phyloP scores from a whole-genome alignment of 2,888 invertebrate genomes.

The Eumacrocentrus americanus region DNA sequence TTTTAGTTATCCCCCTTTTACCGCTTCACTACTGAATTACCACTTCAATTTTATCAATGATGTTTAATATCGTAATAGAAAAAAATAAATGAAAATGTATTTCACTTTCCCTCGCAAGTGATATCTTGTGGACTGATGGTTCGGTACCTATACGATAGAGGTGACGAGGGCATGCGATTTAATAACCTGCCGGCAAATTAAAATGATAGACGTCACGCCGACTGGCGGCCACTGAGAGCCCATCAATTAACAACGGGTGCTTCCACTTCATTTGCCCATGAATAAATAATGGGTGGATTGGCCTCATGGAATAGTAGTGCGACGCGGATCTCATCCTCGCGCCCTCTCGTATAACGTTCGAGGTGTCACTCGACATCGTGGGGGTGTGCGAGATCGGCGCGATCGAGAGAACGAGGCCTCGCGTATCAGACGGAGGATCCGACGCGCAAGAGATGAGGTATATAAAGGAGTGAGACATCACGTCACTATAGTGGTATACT shows the following conservation, averaged over 20 bases:
- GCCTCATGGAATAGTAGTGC: constrained; percentile 5
- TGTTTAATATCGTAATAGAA: too few species aligned
- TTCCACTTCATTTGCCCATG: constrained; percentile 53
- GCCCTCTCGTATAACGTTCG: too few species aligned
- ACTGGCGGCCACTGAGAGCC: constrained; percentile 55
- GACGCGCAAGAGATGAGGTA: too few species aligned
- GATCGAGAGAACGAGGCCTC: constrained; percentile 24
- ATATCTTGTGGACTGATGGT: background rate
- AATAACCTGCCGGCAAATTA: constrained; percentile 55
- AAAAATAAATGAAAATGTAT: too few species aligned
- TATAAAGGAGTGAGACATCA: constrained; percentile 29
- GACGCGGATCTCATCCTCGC: constrained; percentile 33
- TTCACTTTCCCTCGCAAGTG: too few species aligned
- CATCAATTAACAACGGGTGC: constrained; percentile 53
- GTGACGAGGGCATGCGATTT: constrained; percentile 41
- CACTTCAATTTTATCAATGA: too few species aligned
- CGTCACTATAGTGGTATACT: constrained; percentile 30
- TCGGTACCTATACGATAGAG: background rate
- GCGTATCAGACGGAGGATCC: constrained; percentile 8
- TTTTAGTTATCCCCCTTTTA: too few species aligned
- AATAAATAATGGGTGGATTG: constrained; percentile 53
- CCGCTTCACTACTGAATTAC: too few species aligned
- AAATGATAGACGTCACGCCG: constrained; percentile 55
- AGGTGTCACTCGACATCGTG: constrained; percentile 47
- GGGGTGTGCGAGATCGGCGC: constrained; percentile 21